Evolutionary conservation across 2,113 vertebrate species (phyloP), one percentile per base, ranked within the genome.

Genomic region (Silurus asotus): DNA sequence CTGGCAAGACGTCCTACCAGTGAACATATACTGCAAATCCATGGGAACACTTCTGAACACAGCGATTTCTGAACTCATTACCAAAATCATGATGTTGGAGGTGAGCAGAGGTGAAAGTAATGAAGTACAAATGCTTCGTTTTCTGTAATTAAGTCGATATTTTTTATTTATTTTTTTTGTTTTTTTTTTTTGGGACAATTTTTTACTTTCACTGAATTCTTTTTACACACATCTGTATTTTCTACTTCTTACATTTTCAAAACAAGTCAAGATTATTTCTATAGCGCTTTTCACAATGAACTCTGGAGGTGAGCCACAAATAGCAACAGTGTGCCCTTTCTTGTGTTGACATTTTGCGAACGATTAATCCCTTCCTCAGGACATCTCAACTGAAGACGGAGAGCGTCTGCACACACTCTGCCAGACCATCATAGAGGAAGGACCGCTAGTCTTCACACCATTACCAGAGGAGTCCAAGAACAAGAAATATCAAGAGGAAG

Each of bases 1-100:
- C 83, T 99, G 98, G 98, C 97, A 99, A 91, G 98, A 98, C 1
- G 96, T 99, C 15, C 93, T 99, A 0, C 98, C 98, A 0, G 96
- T 98, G 75, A 96, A 92, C 4, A 94, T 97, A 64, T 99, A 99
- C 87, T 99, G 98, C 93, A 98, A 97, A 93, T 96, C 98, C 0
- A 96, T 99, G 96, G 98, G 98, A 11, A 96, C 95, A 45, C 86
- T 99, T 0, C 95, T 99, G 75, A 99, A 96, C 93, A 97, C 96
- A 0, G 96, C 97, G 10, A 93, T 99, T 80, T 25, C 93, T 0
- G 98, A 99, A 89, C 91, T 99, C 37, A 95, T 96, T 37, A 65
- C 91, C 85, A 96, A 96, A 93, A 95, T 99, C 82, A 94, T 96
- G 88, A 94, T 95, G 86, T 92, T 99, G 1, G 98, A 99, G 98